Base-by-base conservation (phyloP, 2,113 vertebrate genomes). In the Oreocharis arfaki region DNA sequence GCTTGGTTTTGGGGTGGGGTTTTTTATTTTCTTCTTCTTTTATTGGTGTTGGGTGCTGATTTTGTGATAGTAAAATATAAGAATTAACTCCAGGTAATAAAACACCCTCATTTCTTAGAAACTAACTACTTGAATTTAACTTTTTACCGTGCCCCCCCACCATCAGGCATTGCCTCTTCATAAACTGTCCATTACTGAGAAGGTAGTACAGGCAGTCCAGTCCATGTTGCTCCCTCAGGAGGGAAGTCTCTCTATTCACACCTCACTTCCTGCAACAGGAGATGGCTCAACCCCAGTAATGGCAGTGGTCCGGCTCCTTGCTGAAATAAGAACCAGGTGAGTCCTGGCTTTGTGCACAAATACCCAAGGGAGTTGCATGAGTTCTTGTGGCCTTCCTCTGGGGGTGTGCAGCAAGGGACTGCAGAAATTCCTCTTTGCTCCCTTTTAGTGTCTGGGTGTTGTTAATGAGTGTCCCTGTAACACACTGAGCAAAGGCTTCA, bases 221-320 rank as follows among this genome's bases (percentile, higher is more conserved):
- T 99, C 99, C 97, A 99, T 99, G 99, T 98, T 99, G 97, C 98
- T 99, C 85, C 99, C 99, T 98, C 99, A 99, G 97, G 99, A 99
- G 98, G 99, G 99, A 97, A 99, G 99, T 98, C 99, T 99, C 88
- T 99, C 99, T 96, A 99, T 99, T 98, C 99, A 99, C 96, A 99
- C 99, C 75, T 99, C 99, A 70, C 98, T 99, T 91, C 99, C 99
- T 95, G 99, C 99, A 96, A 99, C 99, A 94, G 99, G 99, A 97
- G 99, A 99, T 95, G 99, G 99, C 89, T 99, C 99, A 95, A 99
- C 99, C 94, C 99, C 99, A 56, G 99, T 99, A 85, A 99, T 99
- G 99, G 99, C 99, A 95, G 99, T 99, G 71, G 99, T 99, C 47
- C 98, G 99, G 56, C 98, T 99, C 95, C 98, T 99, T 94, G 99